phyloP scores from a whole-genome alignment of 2,888 invertebrate genomes.

The Biston stratarius region DNA sequence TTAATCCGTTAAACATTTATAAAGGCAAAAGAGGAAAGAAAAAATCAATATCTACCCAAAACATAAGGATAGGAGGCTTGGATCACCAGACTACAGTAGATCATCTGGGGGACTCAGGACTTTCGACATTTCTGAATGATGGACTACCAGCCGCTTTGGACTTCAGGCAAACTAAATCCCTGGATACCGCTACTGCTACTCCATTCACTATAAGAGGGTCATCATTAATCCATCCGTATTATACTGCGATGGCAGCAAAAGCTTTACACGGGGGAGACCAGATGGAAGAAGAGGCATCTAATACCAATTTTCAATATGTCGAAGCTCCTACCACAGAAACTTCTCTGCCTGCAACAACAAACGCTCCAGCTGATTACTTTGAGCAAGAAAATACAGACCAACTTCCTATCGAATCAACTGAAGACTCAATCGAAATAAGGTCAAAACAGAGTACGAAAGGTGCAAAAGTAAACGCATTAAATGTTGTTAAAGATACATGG shows the following conservation, averaged over 20 bases:
- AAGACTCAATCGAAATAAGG: constrained; percentile 47
- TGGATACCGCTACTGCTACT: constrained; percentile 59
- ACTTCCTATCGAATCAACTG: constrained; percentile 53
- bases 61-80: constrained; percentile 75
- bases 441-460: constrained; percentile 47
- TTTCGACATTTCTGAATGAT: constrained; percentile 55
- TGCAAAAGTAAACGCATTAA: constrained; percentile 37
- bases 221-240: constrained; percentile 73
- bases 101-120: constrained; percentile 65
- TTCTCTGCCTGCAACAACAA: constrained; percentile 57
- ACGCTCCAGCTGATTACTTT: constrained; percentile 48
- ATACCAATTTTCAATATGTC: constrained; percentile 72
- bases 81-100: constrained; percentile 72
- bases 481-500: constrained; percentile 47
- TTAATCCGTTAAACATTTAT: constrained; percentile 50
- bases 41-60: constrained; percentile 79
- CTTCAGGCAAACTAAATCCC: constrained; percentile 58
- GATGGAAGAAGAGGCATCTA: constrained; percentile 70
- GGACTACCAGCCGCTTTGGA: constrained; percentile 62
- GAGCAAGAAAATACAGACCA: constrained; percentile 52
- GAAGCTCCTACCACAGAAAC: constrained; percentile 66
- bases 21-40: constrained; percentile 66
- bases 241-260: constrained; percentile 71
- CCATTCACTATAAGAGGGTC: constrained; percentile 68
- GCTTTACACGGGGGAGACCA: constrained; percentile 70